Base-by-base conservation (phyloP, 2,797 vertebrate species). In the Nothura maculosa region DNA sequence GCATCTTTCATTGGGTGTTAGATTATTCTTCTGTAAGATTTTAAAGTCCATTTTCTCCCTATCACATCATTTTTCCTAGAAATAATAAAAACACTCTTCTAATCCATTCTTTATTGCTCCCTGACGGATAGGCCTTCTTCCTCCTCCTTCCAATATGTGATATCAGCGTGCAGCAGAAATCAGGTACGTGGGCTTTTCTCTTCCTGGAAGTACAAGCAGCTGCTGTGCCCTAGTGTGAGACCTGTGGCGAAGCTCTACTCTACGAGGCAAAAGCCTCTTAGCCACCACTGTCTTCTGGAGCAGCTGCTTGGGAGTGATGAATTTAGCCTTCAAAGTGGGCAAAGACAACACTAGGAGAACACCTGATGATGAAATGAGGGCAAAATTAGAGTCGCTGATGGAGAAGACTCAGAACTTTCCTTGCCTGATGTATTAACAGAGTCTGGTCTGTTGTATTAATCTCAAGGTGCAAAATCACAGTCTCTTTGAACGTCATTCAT, bases 61-160 rank as follows among this genome's bases (percentile, higher is more conserved):
- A 57, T 93, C 90, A 84, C 43, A 85, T 74, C 34, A 58, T 89
- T 89, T 92, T 83, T 87, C 67, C 54, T 47, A n/a, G 16, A 40
- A 64, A 52, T 91, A 60, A 87, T 54, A 94, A 69, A 90, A 52
- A 1, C 38, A 57, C 55, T 85, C 43, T 89, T 25, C 80, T 54
- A 73, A 30, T 52, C 69, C 20, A 12, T 63, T 66, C 63, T 92
- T 87, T 52, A 30, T 17, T 50, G 8, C 28, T 6, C 28, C 64
- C 50, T 2, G 0, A 25, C 3, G 25, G 54, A 0, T 3, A 93
- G 55, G 47, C 67, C 38, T 62, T 87, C 92, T 86, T 57, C 30
- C 70, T 48, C 7, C 27, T 38, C 81, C 83, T 87, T 48, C 76
- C 60, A 52, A 38, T 24, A 48, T 14, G 63, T 43, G 55, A 30